Evolutionary conservation across 2,113 vertebrate species (phyloP).

Genomic region (Phalacrocorax pelagicus): DNA sequence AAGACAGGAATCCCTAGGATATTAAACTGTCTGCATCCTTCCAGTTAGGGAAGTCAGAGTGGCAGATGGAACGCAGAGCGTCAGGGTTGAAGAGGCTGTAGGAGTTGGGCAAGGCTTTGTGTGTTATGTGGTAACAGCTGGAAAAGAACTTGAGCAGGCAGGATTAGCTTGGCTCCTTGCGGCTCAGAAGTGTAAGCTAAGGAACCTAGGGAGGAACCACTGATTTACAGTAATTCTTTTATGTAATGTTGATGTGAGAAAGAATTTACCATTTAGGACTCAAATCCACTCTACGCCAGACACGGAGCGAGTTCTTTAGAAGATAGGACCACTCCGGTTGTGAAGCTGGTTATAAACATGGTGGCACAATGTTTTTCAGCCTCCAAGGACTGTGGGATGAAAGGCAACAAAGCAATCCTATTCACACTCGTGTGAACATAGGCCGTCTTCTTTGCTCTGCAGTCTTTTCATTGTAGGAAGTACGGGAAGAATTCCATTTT

Average conservation of each 20-base stretch:
- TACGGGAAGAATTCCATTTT: background rate
- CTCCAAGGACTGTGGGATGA: background rate
- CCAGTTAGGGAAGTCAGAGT: background rate
- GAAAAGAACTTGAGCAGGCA: background rate
- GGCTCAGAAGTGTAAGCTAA: background rate
- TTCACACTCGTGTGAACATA: background rate
- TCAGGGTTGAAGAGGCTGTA: background rate
- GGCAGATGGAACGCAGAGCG: background rate
- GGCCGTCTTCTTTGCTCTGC: background rate
- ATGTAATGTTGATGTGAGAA: background rate
- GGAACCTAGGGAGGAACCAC: background rate
- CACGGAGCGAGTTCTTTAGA: background rate
- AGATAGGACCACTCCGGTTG: background rate
- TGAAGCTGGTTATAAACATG: background rate
- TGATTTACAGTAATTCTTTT: background rate
- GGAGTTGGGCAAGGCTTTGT: background rate
- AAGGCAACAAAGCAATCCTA: background rate
- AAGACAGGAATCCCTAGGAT: background rate
- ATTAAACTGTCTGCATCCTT: background rate
- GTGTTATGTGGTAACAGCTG: background rate
- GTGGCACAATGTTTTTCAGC: background rate
- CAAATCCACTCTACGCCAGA: too few species aligned
- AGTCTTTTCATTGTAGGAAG: background rate
- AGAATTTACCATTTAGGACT: background rate
- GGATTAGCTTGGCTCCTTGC: background rate